A percentile compares a stretch with the other conserved stretches of the same genome.
Conservation (phyloP, 1,140 invertebrate species). For the Drosophila repletoides region DNA sequence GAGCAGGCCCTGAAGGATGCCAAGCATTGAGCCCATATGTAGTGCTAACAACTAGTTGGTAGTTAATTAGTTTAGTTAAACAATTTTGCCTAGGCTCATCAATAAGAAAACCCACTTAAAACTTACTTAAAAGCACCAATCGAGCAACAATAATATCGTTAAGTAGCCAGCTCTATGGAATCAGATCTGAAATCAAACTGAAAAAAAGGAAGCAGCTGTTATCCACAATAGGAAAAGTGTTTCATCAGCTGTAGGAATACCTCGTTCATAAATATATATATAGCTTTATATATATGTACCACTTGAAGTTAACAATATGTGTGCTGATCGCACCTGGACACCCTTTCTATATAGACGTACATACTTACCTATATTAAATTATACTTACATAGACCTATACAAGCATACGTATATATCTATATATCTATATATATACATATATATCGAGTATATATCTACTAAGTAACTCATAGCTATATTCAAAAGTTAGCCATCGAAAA, state of each 20-base stretch:
- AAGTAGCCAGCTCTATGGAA: slow-evolving; percentile 3
- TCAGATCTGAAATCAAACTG: not conserved
- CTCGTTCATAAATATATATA: slow-evolving; percentile 20
- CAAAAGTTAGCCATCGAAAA: slow-evolving; percentile 1
- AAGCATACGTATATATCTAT: slow-evolving; percentile 16
- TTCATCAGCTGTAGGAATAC: slow-evolving; percentile 14
- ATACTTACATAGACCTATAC: not conserved
- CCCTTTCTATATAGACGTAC: slow-evolving; percentile 1
- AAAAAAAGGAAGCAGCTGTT: not conserved
- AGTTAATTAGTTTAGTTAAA: slow-evolving; percentile 70
- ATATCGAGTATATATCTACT: slow-evolving; percentile 10
- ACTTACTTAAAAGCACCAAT: not conserved
- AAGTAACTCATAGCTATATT: slow-evolving; percentile 34
- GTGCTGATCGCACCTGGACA: slow-evolving; percentile 62
- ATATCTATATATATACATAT: slow-evolving; percentile 26
- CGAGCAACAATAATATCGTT: not conserved
- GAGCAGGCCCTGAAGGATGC: slow-evolving; percentile 72
- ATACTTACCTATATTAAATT: not conserved
- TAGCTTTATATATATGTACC: not conserved
- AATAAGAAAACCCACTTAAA: slow-evolving; percentile 6
- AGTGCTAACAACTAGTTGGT: slow-evolving; percentile 41
- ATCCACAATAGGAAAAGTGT: not conserved
- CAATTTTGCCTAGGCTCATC: slow-evolving; percentile 51
- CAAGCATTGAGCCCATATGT: slow-evolving; percentile 56
- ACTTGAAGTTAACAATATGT: slow-evolving; percentile 6